Base-by-base conservation (phyloP, 2,888 invertebrate genomes). In the Macaria liturata region DNA sequence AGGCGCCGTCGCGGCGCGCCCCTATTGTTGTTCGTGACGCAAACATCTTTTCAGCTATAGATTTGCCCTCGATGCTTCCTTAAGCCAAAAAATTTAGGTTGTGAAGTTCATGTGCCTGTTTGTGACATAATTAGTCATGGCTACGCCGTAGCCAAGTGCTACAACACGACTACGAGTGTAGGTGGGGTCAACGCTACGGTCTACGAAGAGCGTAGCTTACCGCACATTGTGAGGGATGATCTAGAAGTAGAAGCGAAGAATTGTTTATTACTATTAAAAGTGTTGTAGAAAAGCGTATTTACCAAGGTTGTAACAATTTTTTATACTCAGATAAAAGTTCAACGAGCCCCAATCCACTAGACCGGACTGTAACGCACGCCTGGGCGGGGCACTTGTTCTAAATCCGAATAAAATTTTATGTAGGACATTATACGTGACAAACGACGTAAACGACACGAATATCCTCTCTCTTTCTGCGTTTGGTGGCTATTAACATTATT, bases 341-440 rank as follows among this genome's bases (percentile, higher is more conserved):
- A 49, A 74, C 42, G 4, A 77, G 72, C 61, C 67, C 55, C 62
- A 65, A 71, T 71, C 71, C 67, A 74, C 68, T 72, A 69, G 71
- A 76, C 73, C 77, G 84, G 83, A 80, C 81, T 74, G 71, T 71
- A 74, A 75, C 72, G 75, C 74, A 72, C 75, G 76, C 70, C 74
- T 75, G 75, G 71, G 74, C 77, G 74, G 62, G 59, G 73, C 80
- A 77, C 76, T 76, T 78, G 76, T 80, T 80, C 79, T 79, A 78
- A 74, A 77, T 74, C 75, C 74, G 81, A 82, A 84, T 84, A 84
- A 83, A 83, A 81, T 83, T 83, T 85, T 85, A 84, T 83, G 81
- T 80, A 52, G 76, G 75, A 78, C 81, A 86, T 85, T 86, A 84
- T 83, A 81, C 76, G 81, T 83, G 83, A 86, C 81, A 83, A 86